Conservation (phyloP, 2,888 invertebrate genomes). For the Pollenia amentaria region DNA sequence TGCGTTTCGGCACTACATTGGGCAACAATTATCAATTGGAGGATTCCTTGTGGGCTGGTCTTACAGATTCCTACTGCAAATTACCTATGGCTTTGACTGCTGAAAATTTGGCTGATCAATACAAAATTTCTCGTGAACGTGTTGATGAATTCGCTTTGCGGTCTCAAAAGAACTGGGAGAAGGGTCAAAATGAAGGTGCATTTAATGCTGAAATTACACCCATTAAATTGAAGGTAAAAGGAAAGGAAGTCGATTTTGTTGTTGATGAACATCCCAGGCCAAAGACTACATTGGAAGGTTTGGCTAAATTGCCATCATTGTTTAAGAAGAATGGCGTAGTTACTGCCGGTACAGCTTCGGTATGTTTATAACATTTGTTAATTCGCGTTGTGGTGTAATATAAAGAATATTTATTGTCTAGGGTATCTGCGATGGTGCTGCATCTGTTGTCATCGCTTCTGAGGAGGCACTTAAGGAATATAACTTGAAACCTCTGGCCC, state of each 20-base stretch:
- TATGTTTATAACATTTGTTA: conserved; percentile 83
- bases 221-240: conserved; percentile 92
- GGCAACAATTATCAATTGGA: conserved; percentile 92
- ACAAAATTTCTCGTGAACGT: conserved; percentile 91
- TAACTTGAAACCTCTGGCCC: conserved; percentile 94
- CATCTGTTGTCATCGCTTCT: conserved; percentile 94
- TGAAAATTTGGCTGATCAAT: conserved; percentile 95
- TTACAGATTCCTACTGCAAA: conserved; percentile 95
- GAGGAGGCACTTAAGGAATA: conserved; percentile 94
- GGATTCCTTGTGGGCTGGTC: conserved; percentile 94
- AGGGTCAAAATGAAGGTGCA: conserved; percentile 93
- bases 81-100: conserved; percentile 98
- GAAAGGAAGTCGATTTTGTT: conserved; percentile 91
- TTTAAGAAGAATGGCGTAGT: conserved; percentile 98
- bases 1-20: conserved; percentile 94
- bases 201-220: conserved; percentile 96
- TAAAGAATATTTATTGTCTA: conserved; percentile 29
- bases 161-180: conserved; percentile 95
- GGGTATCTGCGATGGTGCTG: conserved; percentile 97
- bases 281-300: conserved; percentile 92
- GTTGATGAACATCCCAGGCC: conserved; percentile 92
- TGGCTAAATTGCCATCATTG: conserved; percentile 93
- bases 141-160: conserved; percentile 93
- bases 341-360: conserved; percentile 97
- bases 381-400: conserved; percentile 37